Conservation (phyloP, 2,797 vertebrate species). For the Tragelaphus eurycerus region DNA sequence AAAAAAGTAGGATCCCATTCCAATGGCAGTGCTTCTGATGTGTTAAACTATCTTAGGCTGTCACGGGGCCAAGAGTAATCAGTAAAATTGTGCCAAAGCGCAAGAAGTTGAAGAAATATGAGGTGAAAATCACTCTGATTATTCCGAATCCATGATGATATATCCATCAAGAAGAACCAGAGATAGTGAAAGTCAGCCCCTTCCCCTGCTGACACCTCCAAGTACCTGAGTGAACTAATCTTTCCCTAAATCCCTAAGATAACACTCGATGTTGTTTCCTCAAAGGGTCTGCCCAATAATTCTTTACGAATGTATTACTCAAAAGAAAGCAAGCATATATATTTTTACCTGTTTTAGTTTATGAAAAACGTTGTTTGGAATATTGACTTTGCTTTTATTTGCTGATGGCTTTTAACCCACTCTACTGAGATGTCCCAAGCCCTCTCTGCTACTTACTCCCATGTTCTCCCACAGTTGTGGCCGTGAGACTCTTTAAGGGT, state of each 20-base stretch:
- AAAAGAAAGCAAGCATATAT: neutral
- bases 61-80: neutral
- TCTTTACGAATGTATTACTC: neutral
- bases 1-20: conserved; percentile 2
- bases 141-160: neutral
- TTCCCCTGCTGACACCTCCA: neutral
- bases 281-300: neutral
- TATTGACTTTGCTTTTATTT: neutral
- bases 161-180: neutral
- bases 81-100: neutral
- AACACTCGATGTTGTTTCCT: neutral
- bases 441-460: neutral
- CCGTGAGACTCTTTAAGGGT: neutral
- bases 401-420: neutral
- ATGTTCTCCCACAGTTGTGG: neutral
- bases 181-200: neutral
- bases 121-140: neutral
- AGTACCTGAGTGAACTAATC: neutral
- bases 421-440: neutral
- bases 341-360: neutral
- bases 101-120: neutral
- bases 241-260: neutral
- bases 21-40: neutral
- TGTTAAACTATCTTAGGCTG: neutral
- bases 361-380: neutral